Percentiles rank a stretch among this genome's conserved stretches.
Conservation (phyloP, 2,113 vertebrate genomes). For the Amblyopsis rosae region DNA sequence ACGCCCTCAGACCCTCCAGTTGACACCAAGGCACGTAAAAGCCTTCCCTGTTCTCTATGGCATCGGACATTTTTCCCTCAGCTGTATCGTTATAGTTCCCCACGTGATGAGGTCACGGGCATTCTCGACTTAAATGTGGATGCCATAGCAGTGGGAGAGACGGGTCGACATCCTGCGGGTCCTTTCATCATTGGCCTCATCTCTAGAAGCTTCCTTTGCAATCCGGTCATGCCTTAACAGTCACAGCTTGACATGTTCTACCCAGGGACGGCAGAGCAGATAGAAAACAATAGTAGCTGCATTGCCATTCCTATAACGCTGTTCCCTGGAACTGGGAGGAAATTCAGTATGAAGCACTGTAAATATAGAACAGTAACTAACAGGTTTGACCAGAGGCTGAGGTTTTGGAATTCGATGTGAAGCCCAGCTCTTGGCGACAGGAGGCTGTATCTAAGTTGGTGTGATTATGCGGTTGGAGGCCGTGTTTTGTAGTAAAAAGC, state of each 20-base stretch:
- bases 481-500: not conserved
- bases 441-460: not conserved
- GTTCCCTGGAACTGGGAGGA: not conserved
- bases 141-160: slow-evolving; percentile 52
- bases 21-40: slow-evolving; percentile 2
- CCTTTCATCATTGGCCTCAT: slow-evolving; percentile 42
- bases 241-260: too few species aligned
- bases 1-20: slow-evolving; percentile 30
- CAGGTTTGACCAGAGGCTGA: not conserved
- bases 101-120: slow-evolving; percentile 67
- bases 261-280: too few species aligned
- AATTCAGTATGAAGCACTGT: not conserved
- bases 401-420: not conserved
- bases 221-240: too few species aligned
- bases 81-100: slow-evolving; percentile 38
- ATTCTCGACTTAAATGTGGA: slow-evolving; percentile 65
- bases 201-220: too few species aligned
- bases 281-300: not conserved
- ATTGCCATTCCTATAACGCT: not conserved
- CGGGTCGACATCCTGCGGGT: slow-evolving; percentile 65
- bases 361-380: not conserved
- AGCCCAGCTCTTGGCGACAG: not conserved
- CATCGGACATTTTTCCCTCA: slow-evolving; percentile 1
- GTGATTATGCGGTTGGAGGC: not conserved
- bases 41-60: not conserved